Conservation (phyloP, 2,113 vertebrate genomes). For the Tragelaphus strepsiceros region DNA sequence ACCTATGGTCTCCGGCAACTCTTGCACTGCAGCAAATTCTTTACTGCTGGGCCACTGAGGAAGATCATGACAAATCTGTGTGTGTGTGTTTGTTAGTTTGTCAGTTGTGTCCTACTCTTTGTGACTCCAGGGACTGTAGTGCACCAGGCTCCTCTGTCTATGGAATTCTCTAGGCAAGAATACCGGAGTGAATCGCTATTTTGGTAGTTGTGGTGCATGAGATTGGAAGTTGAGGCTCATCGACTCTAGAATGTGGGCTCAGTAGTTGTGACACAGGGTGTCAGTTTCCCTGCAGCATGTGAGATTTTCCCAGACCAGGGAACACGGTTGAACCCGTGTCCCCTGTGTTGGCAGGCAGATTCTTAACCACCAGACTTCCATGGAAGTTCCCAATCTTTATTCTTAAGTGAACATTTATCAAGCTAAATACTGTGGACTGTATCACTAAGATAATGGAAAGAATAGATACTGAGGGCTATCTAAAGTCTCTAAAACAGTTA, state of each 20-base stretch:
- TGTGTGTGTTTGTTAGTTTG: neutral
- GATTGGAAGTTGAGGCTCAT: neutral
- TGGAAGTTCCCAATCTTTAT: neutral
- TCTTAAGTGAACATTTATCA: neutral
- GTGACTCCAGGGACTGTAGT: neutral
- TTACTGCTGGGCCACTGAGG: neutral
- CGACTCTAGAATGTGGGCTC: neutral
- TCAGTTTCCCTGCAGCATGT: neutral
- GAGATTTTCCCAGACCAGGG: neutral
- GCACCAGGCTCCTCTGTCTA: neutral
- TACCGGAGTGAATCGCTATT: neutral
- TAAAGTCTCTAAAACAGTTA: neutral
- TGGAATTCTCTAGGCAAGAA: neutral
- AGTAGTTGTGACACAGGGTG: neutral
- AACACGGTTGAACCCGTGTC: accelerated
- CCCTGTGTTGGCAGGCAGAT: neutral
- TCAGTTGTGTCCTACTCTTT: neutral
- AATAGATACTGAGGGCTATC: neutral
- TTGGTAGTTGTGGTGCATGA: neutral
- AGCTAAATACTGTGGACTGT: neutral
- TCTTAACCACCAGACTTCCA: neutral
- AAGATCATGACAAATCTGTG: neutral
- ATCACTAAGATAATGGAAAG: neutral
- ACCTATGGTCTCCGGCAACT: neutral
- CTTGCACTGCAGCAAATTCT: neutral